Conservation (phyloP, 2,797 vertebrate species). For the Argentina silus region DNA sequence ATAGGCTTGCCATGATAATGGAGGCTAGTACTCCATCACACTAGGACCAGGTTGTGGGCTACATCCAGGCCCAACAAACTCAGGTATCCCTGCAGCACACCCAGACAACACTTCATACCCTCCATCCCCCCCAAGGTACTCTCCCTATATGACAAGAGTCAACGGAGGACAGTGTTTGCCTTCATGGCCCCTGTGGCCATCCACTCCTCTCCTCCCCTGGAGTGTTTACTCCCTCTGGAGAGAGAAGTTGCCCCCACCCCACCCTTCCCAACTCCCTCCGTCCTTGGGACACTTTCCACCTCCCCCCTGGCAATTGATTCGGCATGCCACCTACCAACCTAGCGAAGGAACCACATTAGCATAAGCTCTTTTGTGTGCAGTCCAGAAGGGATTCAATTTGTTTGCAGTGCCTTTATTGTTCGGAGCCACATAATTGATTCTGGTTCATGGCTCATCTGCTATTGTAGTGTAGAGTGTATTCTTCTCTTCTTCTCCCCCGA, state of each 20-base stretch:
- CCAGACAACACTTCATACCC: neutral
- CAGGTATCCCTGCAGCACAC: neutral
- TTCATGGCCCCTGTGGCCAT: constrained; percentile 6
- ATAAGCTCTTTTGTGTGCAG: constrained; percentile 39
- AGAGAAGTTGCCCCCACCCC: neutral
- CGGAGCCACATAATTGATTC: constrained; percentile 31
- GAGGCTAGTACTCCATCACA: neutral
- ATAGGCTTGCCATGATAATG: neutral
- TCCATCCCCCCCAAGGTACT: neutral
- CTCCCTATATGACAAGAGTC: neutral
- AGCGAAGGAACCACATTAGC: constrained; percentile 38
- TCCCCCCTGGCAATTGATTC: constrained; percentile 28
- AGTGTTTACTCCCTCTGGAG: neutral
- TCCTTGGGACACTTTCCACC: constrained; percentile 27
- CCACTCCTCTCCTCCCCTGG: neutral
- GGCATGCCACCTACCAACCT: constrained; percentile 30
- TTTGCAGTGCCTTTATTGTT: constrained; percentile 37
- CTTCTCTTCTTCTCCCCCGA: neutral
- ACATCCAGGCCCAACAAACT: neutral
- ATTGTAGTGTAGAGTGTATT: constrained; percentile 33
- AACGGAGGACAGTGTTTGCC: constrained; percentile 14
- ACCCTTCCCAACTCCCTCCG: constrained; percentile 1
- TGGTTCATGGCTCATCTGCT: constrained; percentile 13
- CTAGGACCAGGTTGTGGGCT: neutral
- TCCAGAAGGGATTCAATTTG: constrained; percentile 45